These are phyloP conservation scores for Brachionus manjavacas DNA, from an alignment of 1,140 invertebrate genomes.

Conservation along the genomic window DNA sequence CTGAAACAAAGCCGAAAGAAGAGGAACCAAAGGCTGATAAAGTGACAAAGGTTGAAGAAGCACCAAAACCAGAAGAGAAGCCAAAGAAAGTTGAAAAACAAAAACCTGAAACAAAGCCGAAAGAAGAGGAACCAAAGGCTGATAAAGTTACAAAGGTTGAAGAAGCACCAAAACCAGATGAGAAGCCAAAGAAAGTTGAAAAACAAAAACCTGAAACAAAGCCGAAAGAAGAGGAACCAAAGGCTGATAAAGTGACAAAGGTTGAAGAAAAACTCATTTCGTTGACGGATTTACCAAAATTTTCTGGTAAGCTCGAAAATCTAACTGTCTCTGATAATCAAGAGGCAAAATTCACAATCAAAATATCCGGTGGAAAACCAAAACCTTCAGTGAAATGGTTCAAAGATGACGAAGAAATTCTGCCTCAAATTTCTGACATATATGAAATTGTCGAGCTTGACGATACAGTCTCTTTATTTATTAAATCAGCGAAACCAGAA, in stretches of 20 bases:
- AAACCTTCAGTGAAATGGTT: constrained; percentile 38
- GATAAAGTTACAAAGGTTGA: too few relatives aligned
- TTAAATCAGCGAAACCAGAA: constrained; percentile 3
- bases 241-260: background rate
- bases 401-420: constrained; percentile 35
- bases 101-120: too few relatives aligned
- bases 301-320: constrained; percentile 27
- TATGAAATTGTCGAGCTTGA: constrained; percentile 31
- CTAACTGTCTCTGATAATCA: background rate
- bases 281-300: too few relatives aligned
- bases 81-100: too few relatives aligned
- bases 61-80: too few relatives aligned
- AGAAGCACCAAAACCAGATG: too few relatives aligned
- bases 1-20: too few relatives aligned
- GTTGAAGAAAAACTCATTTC: too few relatives aligned
- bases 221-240: constrained; percentile 3
- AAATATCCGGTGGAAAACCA: constrained; percentile 26
- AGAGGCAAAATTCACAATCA: background rate
- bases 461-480: constrained; percentile 1
- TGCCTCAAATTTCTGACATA: background rate
- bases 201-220: background rate
- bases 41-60: too few relatives aligned
- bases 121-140: too few relatives aligned
- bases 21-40: too few relatives aligned
- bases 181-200: too few relatives aligned